These are phyloP conservation scores for Discoglossus pictus DNA, from an alignment of 2,797 vertebrate genomes.

Conservation along the genomic window DNA sequence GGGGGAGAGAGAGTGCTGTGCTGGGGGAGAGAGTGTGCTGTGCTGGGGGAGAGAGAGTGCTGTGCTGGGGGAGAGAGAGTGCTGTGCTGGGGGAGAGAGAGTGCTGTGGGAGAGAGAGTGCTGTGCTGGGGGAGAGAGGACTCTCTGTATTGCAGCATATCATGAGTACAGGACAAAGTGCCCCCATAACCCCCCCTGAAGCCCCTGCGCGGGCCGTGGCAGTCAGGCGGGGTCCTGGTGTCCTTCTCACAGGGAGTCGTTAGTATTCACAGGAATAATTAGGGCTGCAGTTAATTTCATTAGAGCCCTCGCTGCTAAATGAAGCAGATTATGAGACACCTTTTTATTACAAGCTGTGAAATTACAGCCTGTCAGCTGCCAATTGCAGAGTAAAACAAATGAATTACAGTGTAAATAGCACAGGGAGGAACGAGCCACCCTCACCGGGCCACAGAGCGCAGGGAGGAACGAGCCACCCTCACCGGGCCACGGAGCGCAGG, in stretches of 20 bases:
- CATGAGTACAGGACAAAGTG: too few relatives aligned
- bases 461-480: too few relatives aligned
- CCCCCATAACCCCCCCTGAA: slow-evolving; percentile 9
- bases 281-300: slow-evolving; percentile 99
- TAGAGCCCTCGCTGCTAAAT: slow-evolving; percentile 99
- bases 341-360: slow-evolving; percentile 99
- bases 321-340: slow-evolving; percentile 99
- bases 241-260: slow-evolving; percentile 90
- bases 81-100: too few relatives aligned
- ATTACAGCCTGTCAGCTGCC: slow-evolving; percentile 99
- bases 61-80: too few relatives aligned
- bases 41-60: too few relatives aligned
- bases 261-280: slow-evolving; percentile 99
- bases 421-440: slow-evolving; percentile 80
- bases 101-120: too few relatives aligned
- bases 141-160: too few relatives aligned
- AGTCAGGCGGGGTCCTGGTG: slow-evolving; percentile 57
- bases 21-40: not conserved
- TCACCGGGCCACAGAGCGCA: not conserved
- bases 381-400: slow-evolving; percentile 91
- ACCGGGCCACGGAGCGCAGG: too few relatives aligned
- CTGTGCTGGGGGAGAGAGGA: not conserved
- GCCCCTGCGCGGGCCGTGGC: not conserved
- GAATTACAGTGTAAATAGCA: slow-evolving; percentile 99
- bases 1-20: too few relatives aligned